phyloP scores from a whole-genome alignment of 2,888 invertebrate species.

The Synanthedon myopaeformis region DNA sequence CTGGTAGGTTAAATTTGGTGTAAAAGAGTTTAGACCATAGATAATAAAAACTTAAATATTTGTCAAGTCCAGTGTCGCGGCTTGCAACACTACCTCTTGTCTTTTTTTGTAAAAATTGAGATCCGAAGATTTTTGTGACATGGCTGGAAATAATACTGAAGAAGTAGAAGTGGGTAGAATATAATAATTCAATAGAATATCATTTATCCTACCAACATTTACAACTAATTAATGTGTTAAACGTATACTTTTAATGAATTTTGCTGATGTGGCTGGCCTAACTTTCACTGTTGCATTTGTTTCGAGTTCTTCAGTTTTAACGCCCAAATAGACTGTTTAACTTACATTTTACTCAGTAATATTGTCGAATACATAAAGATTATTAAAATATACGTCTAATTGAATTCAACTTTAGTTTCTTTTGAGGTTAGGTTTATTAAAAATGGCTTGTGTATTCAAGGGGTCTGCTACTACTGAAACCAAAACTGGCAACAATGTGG shows the following conservation, averaged over 20 bases:
- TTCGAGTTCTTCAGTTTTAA: constrained; percentile 24
- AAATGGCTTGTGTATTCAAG: constrained; percentile 60
- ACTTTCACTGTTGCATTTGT: constrained; percentile 62
- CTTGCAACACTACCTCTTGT: constrained; percentile 35
- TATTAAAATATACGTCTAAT: neutral
- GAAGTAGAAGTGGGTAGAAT: constrained; percentile 69
- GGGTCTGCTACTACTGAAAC: constrained; percentile 50
- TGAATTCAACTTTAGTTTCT: neutral
- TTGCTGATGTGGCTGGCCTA: constrained; percentile 62
- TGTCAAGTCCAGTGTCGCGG: neutral
- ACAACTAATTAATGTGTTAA: constrained; percentile 13
- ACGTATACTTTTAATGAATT: constrained; percentile 22
- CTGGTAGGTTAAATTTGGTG: no score
- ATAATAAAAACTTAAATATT: no score
- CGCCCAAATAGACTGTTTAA: neutral
- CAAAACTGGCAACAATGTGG: constrained; percentile 57
- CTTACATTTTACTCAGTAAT: neutral
- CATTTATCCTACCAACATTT: constrained; percentile 20
- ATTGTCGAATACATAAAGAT: no score
- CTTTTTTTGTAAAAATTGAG: constrained; percentile 48
- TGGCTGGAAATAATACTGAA: constrained; percentile 73
- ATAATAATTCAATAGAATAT: constrained; percentile 11
- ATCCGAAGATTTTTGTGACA: constrained; percentile 61
- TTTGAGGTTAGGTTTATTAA: constrained; percentile 44
- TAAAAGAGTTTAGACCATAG: no score